Evolutionary conservation across 2,797 vertebrate genomes (phyloP).

Genomic region (Euphonia xanthogaster): DNA sequence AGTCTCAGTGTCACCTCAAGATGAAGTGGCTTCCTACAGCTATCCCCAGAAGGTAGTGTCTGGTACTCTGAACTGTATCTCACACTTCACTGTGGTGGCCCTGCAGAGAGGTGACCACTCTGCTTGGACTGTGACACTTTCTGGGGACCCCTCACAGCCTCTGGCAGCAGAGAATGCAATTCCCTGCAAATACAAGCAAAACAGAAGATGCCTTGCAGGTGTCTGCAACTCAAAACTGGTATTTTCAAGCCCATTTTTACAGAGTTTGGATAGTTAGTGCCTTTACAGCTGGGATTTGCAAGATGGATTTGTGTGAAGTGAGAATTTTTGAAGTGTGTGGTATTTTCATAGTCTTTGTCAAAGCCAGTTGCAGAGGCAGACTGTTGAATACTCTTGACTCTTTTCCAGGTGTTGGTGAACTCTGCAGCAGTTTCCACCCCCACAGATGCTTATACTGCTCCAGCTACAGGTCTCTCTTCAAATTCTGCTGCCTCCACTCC

Average conservation of each 20-base stretch:
- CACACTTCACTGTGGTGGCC: neutral
- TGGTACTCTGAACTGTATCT: neutral
- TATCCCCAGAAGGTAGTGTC: conserved; percentile 85
- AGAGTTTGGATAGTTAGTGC: neutral
- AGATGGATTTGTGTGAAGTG: neutral
- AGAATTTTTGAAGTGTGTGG: neutral
- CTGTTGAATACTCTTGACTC: neutral
- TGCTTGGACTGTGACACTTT: neutral
- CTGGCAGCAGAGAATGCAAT: neutral
- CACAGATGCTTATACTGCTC: conserved; percentile 73
- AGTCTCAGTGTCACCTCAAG: conserved; percentile 74
- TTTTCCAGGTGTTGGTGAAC: conserved; percentile 83
- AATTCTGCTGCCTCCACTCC: conserved; percentile 75
- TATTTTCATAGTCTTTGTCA: neutral
- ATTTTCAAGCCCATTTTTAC: neutral
- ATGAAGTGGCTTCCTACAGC: conserved; percentile 79
- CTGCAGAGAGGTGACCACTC: neutral
- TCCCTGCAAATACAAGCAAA: neutral
- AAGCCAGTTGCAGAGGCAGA: neutral
- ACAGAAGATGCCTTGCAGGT: neutral
- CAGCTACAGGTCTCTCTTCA: conserved; percentile 77
- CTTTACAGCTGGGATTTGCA: neutral
- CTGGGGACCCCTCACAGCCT: neutral
- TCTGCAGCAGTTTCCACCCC: conserved; percentile 74
- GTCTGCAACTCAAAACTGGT: neutral